Base-by-base conservation (phyloP, 2,113 vertebrate species). In the Gadus macrocephalus region DNA sequence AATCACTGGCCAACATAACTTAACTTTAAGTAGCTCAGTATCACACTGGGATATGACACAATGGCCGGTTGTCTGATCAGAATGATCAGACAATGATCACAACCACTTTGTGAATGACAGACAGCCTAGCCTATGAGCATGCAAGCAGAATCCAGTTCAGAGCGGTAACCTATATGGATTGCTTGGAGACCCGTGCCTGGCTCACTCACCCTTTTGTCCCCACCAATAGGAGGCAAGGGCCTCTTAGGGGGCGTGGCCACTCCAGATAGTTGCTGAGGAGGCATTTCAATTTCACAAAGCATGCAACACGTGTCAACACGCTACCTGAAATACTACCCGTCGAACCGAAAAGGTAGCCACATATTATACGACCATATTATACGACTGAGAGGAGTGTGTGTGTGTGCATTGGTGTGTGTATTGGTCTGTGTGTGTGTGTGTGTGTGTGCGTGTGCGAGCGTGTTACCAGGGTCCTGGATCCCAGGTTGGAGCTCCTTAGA, bases 401-500 rank as follows among this genome's bases (percentile, higher is more conserved):
- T 68, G 25, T 59, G 53, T 28, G 19, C 49, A 5, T n/a, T n/a
- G 20, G 17, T 15, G 58, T 49, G 67, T 61, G 68, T 12, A 20
- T 27, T 19, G 16, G n/a, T n/a, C n/a, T 49, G 19, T 68, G 5
- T n/a, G 25, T 68, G 25, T 59, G 53, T 28, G 19, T 27, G 60
- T 25, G 61, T 61, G 19, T 25, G 35, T n/a, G 17, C n/a, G 53
- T 49, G 27, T 42, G 14, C 27, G 35, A 20, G 16, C 73, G 58
- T 59, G 87, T 86, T 91, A 98, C 97, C 95, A 95, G 86, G 15
- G 95, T 92, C 83, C 96, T 90, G 6, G 94, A 91, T 0, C 95
- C 96, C 76, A 98, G 87, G 75, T 94, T 98, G 72, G 94, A 96
- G 80, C 90, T 96, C 56, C 96, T 91, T 64, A 99, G 77, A 0